Conservation (phyloP, 2,888 invertebrate genomes). For the Oligia strigilis region DNA sequence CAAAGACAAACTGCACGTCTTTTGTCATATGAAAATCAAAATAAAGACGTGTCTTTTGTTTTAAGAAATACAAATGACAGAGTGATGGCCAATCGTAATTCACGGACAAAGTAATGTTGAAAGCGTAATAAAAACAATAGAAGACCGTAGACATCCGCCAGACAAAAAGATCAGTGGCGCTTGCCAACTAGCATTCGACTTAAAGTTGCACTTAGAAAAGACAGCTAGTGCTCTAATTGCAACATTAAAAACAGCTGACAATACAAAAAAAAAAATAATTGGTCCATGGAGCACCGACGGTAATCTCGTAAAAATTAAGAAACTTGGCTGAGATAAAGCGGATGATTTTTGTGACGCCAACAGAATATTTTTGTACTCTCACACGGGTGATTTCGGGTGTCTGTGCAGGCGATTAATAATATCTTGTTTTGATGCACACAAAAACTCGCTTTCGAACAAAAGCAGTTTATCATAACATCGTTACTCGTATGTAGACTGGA, state of each 20-base stretch:
- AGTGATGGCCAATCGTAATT: constrained; percentile 41
- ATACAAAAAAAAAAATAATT: constrained; percentile 2
- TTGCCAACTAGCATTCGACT: constrained; percentile 65
- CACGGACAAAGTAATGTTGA: constrained; percentile 43
- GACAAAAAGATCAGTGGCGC: constrained; percentile 66
- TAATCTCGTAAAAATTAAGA: constrained; percentile 20
- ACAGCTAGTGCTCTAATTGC: constrained; percentile 24
- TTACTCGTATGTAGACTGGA: constrained; percentile 26
- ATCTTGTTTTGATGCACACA: constrained; percentile 42
- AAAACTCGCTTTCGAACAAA: constrained; percentile 37
- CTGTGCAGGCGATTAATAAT: constrained; percentile 43
- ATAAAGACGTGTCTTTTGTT: constrained; percentile 42
- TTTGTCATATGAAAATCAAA: constrained; percentile 47
- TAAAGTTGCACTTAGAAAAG: constrained; percentile 37
- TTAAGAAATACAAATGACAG: constrained; percentile 44
- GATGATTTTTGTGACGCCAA: constrained; percentile 35
- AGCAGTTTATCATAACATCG: constrained; percentile 51
- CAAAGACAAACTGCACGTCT: constrained; percentile 38
- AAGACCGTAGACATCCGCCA: constrained; percentile 71
- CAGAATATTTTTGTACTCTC: constrained; percentile 38
- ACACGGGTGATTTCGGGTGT: constrained; percentile 35
- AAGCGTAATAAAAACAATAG: constrained; percentile 57
- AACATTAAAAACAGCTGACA: constrained; percentile 15
- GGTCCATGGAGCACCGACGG: too few relatives aligned
- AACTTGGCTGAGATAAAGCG: constrained; percentile 27